Evolutionary conservation across 2,888 invertebrate species (phyloP).

Genomic region (Euproctis similis): DNA sequence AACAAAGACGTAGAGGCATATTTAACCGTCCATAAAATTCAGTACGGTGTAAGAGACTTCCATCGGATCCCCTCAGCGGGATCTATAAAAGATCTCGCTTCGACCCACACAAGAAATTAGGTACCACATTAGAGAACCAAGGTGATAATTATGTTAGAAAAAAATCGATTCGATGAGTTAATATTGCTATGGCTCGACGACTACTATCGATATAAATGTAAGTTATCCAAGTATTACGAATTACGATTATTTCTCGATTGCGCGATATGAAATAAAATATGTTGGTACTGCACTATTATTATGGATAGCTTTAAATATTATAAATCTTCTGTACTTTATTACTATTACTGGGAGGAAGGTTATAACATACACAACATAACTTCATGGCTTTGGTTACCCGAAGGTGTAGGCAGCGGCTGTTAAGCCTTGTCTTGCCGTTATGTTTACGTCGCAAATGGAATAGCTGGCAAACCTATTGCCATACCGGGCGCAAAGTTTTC

Average conservation of each 20-base stretch:
- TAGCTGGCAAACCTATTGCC: no score
- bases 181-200: slow-evolving; percentile 60
- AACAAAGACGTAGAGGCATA: no score
- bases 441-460: no score
- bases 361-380: no score
- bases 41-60: slow-evolving; percentile 40
- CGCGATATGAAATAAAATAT: slow-evolving; percentile 14
- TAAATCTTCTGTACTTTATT: no score
- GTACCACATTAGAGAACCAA: slow-evolving; percentile 65
- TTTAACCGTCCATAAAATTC: no score
- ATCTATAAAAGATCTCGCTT: slow-evolving; percentile 58
- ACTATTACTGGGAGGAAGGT: no score
- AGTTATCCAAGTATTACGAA: no score
- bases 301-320: slow-evolving; percentile 18
- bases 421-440: no score
- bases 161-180: slow-evolving; percentile 63
- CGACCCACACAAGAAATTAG: slow-evolving; percentile 71
- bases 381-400: no score
- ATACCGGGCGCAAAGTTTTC: no score
- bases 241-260: slow-evolving; percentile 24
- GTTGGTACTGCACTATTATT: slow-evolving; percentile 10
- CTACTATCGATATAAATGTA: slow-evolving; percentile 47
- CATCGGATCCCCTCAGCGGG: slow-evolving; percentile 38
- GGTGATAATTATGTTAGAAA: slow-evolving; percentile 72
- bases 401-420: no score